Evolutionary conservation across 2,113 vertebrate genomes (phyloP).

Genomic region (Platanista minor): DNA sequence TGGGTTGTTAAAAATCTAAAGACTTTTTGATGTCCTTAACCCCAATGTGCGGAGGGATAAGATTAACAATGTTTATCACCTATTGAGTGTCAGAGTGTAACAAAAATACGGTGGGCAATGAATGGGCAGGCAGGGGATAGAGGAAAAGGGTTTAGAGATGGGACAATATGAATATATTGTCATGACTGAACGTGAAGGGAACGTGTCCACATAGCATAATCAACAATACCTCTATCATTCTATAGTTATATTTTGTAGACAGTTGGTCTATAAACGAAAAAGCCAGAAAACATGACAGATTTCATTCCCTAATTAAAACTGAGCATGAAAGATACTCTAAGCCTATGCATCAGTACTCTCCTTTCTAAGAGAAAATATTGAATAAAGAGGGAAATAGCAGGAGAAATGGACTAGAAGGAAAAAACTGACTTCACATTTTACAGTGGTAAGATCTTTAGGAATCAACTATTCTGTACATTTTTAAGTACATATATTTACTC

Average conservation of each 20-base stretch:
- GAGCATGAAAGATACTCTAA: neutral
- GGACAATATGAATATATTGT: neutral
- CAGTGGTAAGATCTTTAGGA: neutral
- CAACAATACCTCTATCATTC: neutral
- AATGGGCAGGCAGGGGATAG: neutral
- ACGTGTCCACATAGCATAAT: neutral
- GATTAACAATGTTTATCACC: neutral
- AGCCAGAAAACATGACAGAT: neutral
- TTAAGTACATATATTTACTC: neutral
- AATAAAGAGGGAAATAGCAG: neutral
- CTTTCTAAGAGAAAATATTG: neutral
- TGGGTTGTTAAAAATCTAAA: neutral
- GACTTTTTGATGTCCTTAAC: neutral
- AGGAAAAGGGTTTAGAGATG: neutral
- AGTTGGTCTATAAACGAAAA: slow-evolving; percentile 8
- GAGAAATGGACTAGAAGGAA: neutral
- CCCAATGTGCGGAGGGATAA: neutral
- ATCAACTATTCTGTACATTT: neutral
- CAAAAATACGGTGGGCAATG: neutral
- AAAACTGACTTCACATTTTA: neutral
- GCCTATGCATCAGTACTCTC: neutral
- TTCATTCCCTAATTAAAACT: neutral
- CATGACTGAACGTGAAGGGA: neutral
- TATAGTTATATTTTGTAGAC: neutral
- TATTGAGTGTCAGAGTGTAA: neutral